These are phyloP conservation scores for Clunio marinus DNA, from an alignment of 2,888 invertebrate genomes.

Conservation along the genomic window DNA sequence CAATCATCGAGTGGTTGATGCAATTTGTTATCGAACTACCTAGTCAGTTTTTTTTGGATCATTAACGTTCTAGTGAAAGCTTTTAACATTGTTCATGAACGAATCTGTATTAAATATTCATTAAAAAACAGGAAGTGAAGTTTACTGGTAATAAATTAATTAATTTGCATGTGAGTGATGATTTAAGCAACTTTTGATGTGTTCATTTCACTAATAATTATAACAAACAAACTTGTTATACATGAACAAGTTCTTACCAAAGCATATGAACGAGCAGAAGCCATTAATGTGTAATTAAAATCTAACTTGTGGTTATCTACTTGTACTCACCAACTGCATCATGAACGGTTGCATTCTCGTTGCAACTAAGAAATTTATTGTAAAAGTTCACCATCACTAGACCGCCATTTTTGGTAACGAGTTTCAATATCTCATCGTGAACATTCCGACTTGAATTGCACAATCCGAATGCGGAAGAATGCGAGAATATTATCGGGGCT, in stretches of 20 bases:
- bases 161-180: neutral
- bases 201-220: neutral
- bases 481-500: constrained; percentile 82
- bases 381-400: constrained; percentile 86
- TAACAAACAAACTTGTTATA: neutral
- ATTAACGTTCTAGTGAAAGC: no score
- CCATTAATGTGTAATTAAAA: neutral
- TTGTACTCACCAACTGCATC: constrained; percentile 68
- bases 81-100: no score
- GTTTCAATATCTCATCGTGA: constrained; percentile 68
- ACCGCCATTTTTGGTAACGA: constrained; percentile 72
- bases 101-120: neutral
- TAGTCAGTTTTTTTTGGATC: no score
- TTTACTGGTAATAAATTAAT: constrained; percentile 5
- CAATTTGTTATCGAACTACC: no score
- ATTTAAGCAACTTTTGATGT: neutral
- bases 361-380: constrained; percentile 70
- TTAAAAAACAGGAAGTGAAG: constrained; percentile 18
- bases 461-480: constrained; percentile 74
- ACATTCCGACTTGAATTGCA: constrained; percentile 80
- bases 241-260: neutral
- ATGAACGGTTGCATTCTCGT: constrained; percentile 67
- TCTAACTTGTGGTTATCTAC: neutral
- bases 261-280: neutral
- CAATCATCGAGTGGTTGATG: no score